Conservation (phyloP, 2,113 vertebrate species). For the Hippocampus mohnikei region DNA sequence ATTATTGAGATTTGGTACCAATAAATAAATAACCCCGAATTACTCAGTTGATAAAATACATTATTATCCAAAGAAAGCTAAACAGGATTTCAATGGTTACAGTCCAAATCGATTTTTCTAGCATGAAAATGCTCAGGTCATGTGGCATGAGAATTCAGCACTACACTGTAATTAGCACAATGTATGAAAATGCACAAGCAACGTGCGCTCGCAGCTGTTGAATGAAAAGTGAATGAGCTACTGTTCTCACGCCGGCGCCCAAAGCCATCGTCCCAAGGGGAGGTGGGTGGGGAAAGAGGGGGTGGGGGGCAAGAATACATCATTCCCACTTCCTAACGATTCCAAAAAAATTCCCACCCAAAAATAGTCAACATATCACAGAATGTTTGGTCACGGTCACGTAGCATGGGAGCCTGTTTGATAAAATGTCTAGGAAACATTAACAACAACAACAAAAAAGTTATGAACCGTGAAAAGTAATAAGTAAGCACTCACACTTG, state of each 20-base stretch:
- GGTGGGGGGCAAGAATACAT: neutral
- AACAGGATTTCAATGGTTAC: neutral
- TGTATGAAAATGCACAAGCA: slow-evolving; percentile 1
- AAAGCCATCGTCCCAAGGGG: neutral
- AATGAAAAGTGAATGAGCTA: slow-evolving; percentile 7
- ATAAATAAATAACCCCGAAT: no score
- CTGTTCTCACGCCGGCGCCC: slow-evolving; percentile 11
- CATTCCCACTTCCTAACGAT: slow-evolving; percentile 12
- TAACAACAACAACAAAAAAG: no score
- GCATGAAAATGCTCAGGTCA: neutral
- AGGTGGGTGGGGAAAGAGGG: no score
- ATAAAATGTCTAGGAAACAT: neutral
- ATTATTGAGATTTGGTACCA: no score
- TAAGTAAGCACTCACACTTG: neutral
- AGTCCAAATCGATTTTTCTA: neutral
- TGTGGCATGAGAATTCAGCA: neutral
- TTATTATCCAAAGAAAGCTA: neutral
- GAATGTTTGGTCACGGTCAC: neutral
- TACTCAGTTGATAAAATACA: no score
- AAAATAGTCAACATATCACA: neutral
- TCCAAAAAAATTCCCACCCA: slow-evolving; percentile 2
- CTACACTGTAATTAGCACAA: slow-evolving; percentile 6
- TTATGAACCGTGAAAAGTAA: neutral
- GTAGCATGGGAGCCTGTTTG: neutral
- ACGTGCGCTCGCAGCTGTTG: slow-evolving; percentile 1